Percentiles rank a stretch among this genome's conserved stretches.
Conservation (phyloP, 2,113 vertebrate genomes). For the Oncorhynchus mykiss region DNA sequence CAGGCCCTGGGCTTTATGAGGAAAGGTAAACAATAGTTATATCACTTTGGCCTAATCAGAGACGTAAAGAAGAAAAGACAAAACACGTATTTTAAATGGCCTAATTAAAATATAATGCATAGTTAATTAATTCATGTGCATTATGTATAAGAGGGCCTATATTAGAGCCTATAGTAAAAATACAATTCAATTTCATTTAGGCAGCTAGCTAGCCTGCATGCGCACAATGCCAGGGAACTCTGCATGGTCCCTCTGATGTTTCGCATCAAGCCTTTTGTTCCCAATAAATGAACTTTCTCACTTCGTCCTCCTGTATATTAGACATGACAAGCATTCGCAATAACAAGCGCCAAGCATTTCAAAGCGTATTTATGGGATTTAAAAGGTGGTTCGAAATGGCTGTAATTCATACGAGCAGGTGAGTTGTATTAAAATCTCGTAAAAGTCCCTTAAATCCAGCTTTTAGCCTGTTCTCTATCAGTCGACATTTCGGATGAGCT, state of each 20-base stretch:
- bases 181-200: too few species aligned
- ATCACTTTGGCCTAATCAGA: too few species aligned
- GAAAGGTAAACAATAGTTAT: too few species aligned
- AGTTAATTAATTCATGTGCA: too few species aligned
- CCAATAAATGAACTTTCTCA: constrained; percentile 4
- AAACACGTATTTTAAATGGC: too few species aligned
- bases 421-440: constrained; percentile 40
- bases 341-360: constrained; percentile 6
- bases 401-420: constrained; percentile 35
- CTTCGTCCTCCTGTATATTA: background rate
- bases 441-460: constrained; percentile 39
- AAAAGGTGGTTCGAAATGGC: constrained; percentile 14
- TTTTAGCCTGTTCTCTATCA: constrained; percentile 33
- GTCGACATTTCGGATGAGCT: constrained; percentile 31
- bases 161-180: too few species aligned
- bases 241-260: background rate
- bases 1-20: too few species aligned
- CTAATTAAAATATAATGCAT: too few species aligned
- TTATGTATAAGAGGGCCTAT: too few species aligned
- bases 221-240: too few species aligned
- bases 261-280: background rate
- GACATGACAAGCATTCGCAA: constrained; percentile 2
- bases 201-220: too few species aligned
- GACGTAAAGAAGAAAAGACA: too few species aligned
- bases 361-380: constrained; percentile 18